Evolutionary conservation across 2,113 vertebrate genomes (phyloP), one percentile per base, ranked within the genome.

Genomic region (Cisticola juncidis): DNA sequence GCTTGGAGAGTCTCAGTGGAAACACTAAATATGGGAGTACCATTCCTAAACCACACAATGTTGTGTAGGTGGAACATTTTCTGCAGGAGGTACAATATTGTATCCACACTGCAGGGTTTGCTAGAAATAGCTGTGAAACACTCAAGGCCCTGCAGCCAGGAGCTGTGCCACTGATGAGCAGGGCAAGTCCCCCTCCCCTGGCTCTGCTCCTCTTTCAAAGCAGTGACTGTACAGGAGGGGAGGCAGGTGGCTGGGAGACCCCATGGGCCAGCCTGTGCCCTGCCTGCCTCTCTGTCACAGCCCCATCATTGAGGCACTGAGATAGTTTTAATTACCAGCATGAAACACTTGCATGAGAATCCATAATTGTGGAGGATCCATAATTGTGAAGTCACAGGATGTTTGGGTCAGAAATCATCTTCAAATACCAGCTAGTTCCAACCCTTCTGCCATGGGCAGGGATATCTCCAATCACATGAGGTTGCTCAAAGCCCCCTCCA

Each of bases 191-290:
- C 21, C 11, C 5, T 40, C 14, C 21, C 9, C 3, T 5, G 26
- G n/a, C 33, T 70, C 73, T 66, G 36, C 44, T 62, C 11, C n/a
- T 36, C 9, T 38, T 76, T 33, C 45, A 44, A n/a, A 80, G 12
- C 31, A n/a, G 42, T 8, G 38, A 9, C 20, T 31, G 36, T 44
- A 7, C 1, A 26, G 77, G 33, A 40, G 54, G 9, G 35, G 18
- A 64, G n/a, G 16, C 1, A 9, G 18, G 29, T 1, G 10, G 19
- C 40, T 6, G 8, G 47, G 16, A 74, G 29, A 22, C 33, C 3
- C 47, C 5, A 8, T 2, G 3, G 31, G 19, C 9, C 20, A 57
- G 4, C 12, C 57, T 64, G 44, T 3, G 1, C 26, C 45, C 14
- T 66, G 24, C 21, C 36, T 28, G 5, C 21, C 35, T 57, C 47